phyloP scores from a whole-genome alignment of 2,888 invertebrate species.

The Plebejus argus region DNA sequence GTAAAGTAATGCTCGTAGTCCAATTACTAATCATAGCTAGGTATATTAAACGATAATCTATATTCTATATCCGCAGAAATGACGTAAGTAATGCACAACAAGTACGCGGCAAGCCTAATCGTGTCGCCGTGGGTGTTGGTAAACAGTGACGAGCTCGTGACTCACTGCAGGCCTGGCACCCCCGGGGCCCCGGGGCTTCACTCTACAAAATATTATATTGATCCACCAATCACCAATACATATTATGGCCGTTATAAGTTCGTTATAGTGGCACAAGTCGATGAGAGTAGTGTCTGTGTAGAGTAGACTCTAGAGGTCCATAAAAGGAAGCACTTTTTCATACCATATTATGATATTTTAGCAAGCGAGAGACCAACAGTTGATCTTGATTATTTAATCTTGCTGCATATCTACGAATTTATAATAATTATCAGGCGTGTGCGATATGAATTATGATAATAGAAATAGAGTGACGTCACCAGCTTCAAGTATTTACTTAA shows the following conservation, averaged over 20 bases:
- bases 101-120: neutral
- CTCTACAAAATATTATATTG: neutral
- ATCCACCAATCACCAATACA: neutral
- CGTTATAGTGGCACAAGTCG: neutral
- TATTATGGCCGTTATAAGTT: neutral
- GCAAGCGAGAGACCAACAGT: too few species aligned
- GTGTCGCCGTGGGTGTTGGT: conserved; percentile 12
- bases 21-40: neutral
- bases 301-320: too few species aligned
- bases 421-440: too few species aligned
- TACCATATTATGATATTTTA: too few species aligned
- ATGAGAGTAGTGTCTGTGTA: too few species aligned
- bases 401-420: too few species aligned
- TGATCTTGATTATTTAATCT: too few species aligned
- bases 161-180: conserved; percentile 4
- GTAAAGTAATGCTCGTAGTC: neutral
- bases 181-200: neutral
- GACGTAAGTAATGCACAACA: conserved; percentile 3
- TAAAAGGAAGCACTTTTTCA: too few species aligned
- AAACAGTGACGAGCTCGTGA: neutral
- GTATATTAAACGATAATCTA: too few species aligned
- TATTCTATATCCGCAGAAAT: conserved; percentile 14
- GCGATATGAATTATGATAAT: too few species aligned
- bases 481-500: too few species aligned
- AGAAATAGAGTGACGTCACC: too few species aligned